Evolutionary conservation across 2,113 vertebrate species (phyloP).

Genomic region (Petaurus breviceps): DNA sequence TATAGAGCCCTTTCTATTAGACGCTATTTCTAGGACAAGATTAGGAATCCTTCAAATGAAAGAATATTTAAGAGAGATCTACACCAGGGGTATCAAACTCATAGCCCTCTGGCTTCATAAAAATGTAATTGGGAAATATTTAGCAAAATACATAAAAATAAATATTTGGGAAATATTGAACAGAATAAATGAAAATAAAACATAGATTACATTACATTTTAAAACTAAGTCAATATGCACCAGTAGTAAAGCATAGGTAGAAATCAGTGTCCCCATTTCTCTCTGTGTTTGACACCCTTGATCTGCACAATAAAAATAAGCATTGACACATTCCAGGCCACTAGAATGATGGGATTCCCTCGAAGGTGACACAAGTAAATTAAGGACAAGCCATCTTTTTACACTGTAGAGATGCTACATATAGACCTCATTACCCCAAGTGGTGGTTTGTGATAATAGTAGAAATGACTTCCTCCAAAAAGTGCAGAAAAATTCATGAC

Average conservation of each 20-base stretch:
- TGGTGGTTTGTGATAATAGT: too few species aligned
- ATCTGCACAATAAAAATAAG: not conserved
- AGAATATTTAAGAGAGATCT: not conserved
- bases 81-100: not conserved
- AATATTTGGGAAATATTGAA: not conserved
- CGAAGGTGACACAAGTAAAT: not conserved
- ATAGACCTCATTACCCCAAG: not conserved
- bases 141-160: not conserved
- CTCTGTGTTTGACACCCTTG: not conserved
- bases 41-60: not conserved
- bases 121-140: not conserved
- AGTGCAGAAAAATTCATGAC: not conserved
- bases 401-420: not conserved
- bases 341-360: not conserved
- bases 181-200: not conserved
- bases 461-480: not conserved
- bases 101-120: not conserved
- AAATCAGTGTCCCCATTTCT: not conserved
- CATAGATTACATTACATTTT: not conserved
- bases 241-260: not conserved
- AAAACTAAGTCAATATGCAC: not conserved
- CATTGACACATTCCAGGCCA: not conserved
- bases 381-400: not conserved
- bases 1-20: not conserved
- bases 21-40: not conserved